A percentile compares a stretch with the other conserved stretches of the same genome.
phyloP scores from a whole-genome alignment of 2,888 invertebrate genomes.

The Torymus texanus region DNA sequence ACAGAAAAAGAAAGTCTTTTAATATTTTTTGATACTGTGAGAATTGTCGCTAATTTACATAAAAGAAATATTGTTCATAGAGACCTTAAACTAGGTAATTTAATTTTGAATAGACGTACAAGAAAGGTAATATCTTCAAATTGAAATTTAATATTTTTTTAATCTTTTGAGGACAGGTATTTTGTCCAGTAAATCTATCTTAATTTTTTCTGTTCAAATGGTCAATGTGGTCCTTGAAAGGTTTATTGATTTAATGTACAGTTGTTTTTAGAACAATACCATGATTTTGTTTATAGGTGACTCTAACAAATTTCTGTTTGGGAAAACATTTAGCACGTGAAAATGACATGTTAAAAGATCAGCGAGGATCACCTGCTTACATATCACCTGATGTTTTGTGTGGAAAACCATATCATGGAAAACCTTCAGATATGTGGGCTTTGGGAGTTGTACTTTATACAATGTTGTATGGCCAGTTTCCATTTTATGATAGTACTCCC shows the following conservation, averaged over 20 bases:
- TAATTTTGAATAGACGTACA: slow-evolving; percentile 83
- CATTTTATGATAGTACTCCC: slow-evolving; percentile 86
- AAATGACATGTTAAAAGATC: slow-evolving; percentile 83
- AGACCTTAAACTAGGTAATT: slow-evolving; percentile 86
- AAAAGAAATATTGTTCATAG: slow-evolving; percentile 87
- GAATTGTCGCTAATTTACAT: slow-evolving; percentile 84
- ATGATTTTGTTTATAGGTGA: slow-evolving; percentile 73
- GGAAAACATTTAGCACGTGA: slow-evolving; percentile 86
- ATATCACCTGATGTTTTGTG: slow-evolving; percentile 87
- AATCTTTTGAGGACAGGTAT: no score
- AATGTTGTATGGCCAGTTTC: slow-evolving; percentile 88
- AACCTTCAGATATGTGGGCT: slow-evolving; percentile 91
- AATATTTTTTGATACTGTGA: slow-evolving; percentile 85
- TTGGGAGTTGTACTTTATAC: slow-evolving; percentile 87
- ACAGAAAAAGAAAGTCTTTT: slow-evolving; percentile 84
- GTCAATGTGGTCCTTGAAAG: no score
- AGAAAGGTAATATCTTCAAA: slow-evolving; percentile 70
- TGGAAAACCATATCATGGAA: slow-evolving; percentile 86
- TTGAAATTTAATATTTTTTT: no score
- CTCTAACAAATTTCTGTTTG: slow-evolving; percentile 86
- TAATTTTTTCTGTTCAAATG: no score
- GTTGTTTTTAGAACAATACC: slow-evolving; percentile 24
- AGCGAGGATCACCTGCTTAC: slow-evolving; percentile 87
- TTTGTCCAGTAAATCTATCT: no score
- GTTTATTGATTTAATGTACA: slow-evolving; percentile 6